A percentile compares a stretch with the other conserved stretches of the same genome.
Evolutionary conservation across 2,888 invertebrate species (phyloP).

Genomic region (Zelleria hepariella): DNA sequence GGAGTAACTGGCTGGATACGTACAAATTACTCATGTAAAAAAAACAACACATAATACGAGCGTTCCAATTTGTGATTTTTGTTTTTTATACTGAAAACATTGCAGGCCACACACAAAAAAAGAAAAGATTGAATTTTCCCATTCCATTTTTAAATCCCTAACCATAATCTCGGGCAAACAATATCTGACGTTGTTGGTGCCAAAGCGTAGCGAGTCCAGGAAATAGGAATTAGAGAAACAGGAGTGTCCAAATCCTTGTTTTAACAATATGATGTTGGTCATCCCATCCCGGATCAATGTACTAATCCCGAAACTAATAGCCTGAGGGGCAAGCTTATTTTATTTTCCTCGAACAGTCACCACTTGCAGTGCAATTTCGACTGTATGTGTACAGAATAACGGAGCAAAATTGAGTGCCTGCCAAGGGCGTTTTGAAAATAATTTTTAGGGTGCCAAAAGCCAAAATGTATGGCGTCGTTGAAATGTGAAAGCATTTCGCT

Average conservation of each 20-base stretch:
- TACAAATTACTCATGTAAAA: not conserved
- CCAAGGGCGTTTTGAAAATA: conserved; percentile 24
- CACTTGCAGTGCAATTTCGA: not conserved
- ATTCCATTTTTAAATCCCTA: not conserved
- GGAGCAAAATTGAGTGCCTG: not conserved
- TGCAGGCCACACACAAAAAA: not conserved
- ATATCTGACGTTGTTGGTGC: not conserved
- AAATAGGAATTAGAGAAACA: conserved; percentile 5
- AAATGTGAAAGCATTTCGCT: conserved; percentile 68
- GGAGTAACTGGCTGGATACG: not conserved
- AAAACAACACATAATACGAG: not conserved
- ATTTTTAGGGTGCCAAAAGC: conserved; percentile 48
- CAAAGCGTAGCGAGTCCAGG: not conserved
- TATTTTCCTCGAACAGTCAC: not conserved
- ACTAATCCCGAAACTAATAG: conserved; percentile 67
- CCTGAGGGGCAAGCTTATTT: conserved; percentile 21
- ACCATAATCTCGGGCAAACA: not conserved
- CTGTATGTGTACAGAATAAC: not conserved
- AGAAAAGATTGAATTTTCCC: not conserved
- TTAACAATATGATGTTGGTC: conserved; percentile 64
- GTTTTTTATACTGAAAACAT: not conserved
- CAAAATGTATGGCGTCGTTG: conserved; percentile 30
- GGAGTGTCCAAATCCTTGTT: conserved; percentile 55
- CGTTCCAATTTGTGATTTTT: not conserved
- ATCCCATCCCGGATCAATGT: conserved; percentile 57